Evolutionary conservation across 2,797 vertebrate genomes (phyloP), one percentile per base, ranked within the genome.

Genomic region (Melopsittacus undulatus): DNA sequence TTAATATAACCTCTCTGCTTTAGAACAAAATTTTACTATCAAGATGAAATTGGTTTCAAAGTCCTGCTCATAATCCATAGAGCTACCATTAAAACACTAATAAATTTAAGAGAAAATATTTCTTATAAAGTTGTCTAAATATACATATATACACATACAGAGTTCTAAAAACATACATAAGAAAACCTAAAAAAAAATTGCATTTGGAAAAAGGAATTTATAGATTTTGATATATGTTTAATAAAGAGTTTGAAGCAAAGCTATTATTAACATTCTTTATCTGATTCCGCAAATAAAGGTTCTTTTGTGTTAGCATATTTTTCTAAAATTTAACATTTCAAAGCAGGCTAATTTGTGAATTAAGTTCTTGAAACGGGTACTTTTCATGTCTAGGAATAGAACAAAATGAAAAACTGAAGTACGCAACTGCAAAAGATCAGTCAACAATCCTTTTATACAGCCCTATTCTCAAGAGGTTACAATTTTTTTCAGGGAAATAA

Each of bases 311-410:
- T 97, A 98, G 97, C 97, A 96, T 90, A 75, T 98, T 97, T 97
- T 95, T 43, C 68, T 92, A 87, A 97, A 97, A 96, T 98, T 98
- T 96, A 98, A 98, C 98, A 97, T 98, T 98, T 98, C 98, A 98
- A 98, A 98, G 98, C 97, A 98, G 98, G 98, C 96, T 98, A 97
- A 98, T 98, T 98, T 98, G 98, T 98, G 98, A 98, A 98, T 98
- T 98, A 98, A 98, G 90, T 93, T 96, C 77, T 91, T 96, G 96
- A 94, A 97, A 97, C 72, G 72, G 92, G 95, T 98, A 98, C 98
- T 97, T 98, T 98, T 98, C 96, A 97, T 89, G 98, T 98, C 97
- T 98, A 98, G 98, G 98, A 94, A 90, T 48, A 95, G 87, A 95
- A 95, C 61, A 87, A 93, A 96, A 95, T 30, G 54, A 93, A 89